These are phyloP conservation scores for Cheilosia variabilis DNA, from an alignment of 2,888 invertebrate species.

Conservation along the genomic window DNA sequence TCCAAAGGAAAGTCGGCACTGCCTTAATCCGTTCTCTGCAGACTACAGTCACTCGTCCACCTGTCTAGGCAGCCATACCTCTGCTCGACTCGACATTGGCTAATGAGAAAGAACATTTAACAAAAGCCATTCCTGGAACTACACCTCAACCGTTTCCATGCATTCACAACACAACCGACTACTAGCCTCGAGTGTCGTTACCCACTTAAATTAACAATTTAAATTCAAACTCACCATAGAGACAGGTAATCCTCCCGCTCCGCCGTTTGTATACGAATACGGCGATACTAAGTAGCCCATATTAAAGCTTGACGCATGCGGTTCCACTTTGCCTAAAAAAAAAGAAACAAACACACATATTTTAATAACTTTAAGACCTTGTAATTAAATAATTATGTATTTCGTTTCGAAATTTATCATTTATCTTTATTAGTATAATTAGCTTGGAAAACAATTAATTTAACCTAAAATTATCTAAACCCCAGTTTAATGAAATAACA, in stretches of 20 bases:
- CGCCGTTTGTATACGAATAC: conserved; percentile 95
- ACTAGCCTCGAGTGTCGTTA: neutral
- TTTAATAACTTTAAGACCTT: conserved; percentile 6
- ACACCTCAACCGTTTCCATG: neutral
- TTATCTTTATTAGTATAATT: conserved; percentile 25
- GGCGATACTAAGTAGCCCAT: conserved; percentile 97
- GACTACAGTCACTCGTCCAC: too few species aligned
- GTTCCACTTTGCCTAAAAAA: conserved; percentile 80
- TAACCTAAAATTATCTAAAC: neutral
- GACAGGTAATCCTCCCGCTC: conserved; percentile 92
- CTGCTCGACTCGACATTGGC: too few species aligned
- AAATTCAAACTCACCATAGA: conserved; percentile 90
- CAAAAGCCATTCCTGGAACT: neutral
- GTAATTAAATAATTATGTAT: conserved; percentile 22
- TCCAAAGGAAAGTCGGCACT: too few species aligned
- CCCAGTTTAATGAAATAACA: neutral
- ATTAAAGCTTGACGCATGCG: conserved; percentile 87
- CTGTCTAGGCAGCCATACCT: too few species aligned
- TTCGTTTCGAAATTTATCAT: conserved; percentile 18
- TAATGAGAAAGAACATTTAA: neutral
- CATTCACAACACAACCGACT: conserved; percentile 7
- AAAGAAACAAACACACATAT: conserved; percentile 9
- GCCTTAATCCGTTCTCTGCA: too few species aligned
- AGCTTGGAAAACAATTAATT: conserved; percentile 13
- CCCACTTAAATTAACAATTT: conserved; percentile 7